Evolutionary conservation across 2,113 vertebrate genomes (phyloP).

Genomic region (Neolamprologus ventralis): DNA sequence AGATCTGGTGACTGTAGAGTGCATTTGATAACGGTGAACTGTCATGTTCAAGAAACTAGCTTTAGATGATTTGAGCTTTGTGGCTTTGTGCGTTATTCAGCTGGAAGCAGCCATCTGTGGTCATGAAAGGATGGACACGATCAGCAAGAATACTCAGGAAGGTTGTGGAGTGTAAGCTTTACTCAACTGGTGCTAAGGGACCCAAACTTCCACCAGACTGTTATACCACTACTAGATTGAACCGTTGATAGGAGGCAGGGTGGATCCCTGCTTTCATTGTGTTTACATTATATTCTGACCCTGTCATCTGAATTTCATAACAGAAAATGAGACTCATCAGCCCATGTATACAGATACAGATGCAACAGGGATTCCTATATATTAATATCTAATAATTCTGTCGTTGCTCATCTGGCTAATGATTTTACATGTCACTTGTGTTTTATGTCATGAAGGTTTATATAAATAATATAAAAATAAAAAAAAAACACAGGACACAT

Average conservation of each 20-base stretch:
- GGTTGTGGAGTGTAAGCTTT: not conserved
- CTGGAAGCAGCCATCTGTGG: not conserved
- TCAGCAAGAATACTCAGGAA: not conserved
- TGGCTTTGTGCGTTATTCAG: accelerated
- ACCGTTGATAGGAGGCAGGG: not conserved
- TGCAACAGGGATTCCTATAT: not conserved
- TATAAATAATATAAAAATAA: not conserved
- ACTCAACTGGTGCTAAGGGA: not conserved
- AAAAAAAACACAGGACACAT: not conserved
- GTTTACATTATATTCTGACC: not conserved
- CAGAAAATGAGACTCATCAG: not conserved
- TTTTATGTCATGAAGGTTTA: not conserved
- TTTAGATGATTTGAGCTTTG: not conserved
- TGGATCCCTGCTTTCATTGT: not conserved
- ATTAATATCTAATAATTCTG: not conserved
- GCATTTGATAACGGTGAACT: not conserved
- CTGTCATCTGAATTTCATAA: accelerated
- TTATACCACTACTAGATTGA: not conserved
- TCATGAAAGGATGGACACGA: not conserved
- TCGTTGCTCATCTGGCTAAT: not conserved
- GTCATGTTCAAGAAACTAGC: not conserved
- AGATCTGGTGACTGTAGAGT: not conserved
- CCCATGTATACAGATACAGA: not conserved
- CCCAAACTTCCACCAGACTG: not conserved
- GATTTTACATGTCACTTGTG: not conserved